phyloP scores from a whole-genome alignment of 2,797 vertebrate species.

The Podargus strigoides region DNA sequence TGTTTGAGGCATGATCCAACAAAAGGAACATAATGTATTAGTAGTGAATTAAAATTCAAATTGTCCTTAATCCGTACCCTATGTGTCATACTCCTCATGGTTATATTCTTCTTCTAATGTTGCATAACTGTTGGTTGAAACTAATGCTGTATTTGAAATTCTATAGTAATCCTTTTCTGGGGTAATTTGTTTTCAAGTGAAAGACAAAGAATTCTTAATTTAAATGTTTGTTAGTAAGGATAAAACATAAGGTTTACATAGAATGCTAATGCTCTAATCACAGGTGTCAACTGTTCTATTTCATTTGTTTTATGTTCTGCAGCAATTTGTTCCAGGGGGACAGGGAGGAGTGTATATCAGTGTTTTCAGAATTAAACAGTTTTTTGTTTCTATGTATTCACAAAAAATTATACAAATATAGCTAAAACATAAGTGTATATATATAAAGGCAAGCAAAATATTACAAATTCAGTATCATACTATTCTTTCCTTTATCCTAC shows the following conservation, averaged over 20 bases:
- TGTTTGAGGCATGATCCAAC: conserved; percentile 1
- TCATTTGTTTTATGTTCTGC: neutral
- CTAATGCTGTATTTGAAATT: conserved; percentile 8
- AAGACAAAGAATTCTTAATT: neutral
- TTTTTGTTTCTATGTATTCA: neutral
- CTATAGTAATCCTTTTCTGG: neutral
- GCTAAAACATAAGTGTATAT: neutral
- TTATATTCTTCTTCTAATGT: conserved; percentile 3
- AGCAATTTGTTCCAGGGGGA: neutral
- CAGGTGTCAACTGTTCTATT: neutral
- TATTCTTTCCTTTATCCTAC: neutral
- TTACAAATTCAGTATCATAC: neutral
- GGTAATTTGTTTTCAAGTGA: neutral
- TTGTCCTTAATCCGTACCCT: conserved; percentile 21
- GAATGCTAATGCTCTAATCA: neutral
- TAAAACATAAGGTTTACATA: neutral
- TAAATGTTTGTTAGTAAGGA: neutral
- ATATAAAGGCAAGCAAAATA: neutral
- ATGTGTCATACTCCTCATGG: neutral
- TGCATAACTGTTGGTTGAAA: neutral
- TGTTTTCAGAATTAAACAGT: neutral
- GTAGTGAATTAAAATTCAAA: conserved; percentile 38
- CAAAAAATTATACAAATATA: neutral
- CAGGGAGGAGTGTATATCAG: neutral
- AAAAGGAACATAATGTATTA: conserved; percentile 23